These are phyloP conservation scores for Thelaira solivaga DNA, from an alignment of 2,888 invertebrate genomes.

Conservation along the genomic window DNA sequence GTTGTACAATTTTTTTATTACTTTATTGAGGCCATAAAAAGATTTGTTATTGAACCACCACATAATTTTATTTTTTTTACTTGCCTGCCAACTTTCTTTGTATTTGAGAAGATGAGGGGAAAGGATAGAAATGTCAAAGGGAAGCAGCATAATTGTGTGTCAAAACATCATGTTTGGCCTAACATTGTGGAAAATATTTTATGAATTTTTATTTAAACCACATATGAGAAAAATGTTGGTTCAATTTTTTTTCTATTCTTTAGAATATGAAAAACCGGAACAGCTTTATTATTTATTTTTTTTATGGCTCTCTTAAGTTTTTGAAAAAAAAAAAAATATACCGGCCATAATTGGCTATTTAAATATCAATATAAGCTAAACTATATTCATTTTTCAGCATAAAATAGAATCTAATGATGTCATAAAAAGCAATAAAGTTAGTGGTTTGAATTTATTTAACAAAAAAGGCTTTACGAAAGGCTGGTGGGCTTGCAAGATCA, in stretches of 20 bases:
- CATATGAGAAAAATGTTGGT: not conserved
- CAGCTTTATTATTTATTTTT: not conserved
- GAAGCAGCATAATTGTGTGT: conserved; percentile 5
- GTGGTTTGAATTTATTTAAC: not conserved
- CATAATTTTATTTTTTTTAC: conserved; percentile 1
- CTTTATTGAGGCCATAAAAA: conserved; percentile 54
- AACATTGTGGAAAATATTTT: conserved; percentile 53
- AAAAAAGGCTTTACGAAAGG: not conserved
- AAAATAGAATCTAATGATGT: conserved; percentile 24
- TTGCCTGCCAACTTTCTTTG: not conserved
- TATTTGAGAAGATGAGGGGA: conserved; percentile 20
- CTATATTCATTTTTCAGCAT: not conserved
- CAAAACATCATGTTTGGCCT: conserved; percentile 25
- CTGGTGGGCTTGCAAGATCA: not conserved
- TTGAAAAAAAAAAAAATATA: no score
- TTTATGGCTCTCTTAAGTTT: not conserved
- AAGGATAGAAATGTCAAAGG: not conserved
- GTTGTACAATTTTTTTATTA: conserved; percentile 18
- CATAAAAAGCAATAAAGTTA: conserved; percentile 5
- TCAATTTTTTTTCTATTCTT: not conserved
- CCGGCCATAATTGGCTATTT: no score
- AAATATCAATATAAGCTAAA: no score
- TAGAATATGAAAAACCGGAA: not conserved
- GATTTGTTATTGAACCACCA: conserved; percentile 52
- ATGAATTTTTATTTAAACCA: conserved; percentile 48